phyloP scores from a whole-genome alignment of 2,113 vertebrate species.

The Bathybates hornii region DNA sequence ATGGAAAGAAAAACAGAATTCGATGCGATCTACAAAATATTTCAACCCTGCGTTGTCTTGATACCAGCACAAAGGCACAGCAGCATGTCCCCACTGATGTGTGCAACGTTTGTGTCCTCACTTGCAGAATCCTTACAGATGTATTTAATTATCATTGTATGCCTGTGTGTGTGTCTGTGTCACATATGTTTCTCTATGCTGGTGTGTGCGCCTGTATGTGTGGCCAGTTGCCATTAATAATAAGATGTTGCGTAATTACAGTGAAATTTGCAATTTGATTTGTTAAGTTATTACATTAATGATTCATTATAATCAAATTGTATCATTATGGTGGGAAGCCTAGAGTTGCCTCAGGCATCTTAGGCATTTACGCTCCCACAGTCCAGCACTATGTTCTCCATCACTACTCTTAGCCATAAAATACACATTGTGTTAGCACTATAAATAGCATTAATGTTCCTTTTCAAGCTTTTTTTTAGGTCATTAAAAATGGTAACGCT shows the following conservation, averaged over 20 bases:
- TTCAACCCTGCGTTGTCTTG: not conserved
- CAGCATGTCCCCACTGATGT: not conserved
- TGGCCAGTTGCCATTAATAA: not conserved
- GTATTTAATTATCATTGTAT: not conserved
- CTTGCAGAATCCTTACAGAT: not conserved
- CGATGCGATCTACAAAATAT: not conserved
- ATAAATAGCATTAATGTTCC: not conserved
- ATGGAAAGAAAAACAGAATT: not conserved
- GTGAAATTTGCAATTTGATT: constrained; percentile 2
- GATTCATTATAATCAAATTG: constrained; percentile 29
- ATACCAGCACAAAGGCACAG: not conserved
- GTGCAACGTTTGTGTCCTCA: not conserved
- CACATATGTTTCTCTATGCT: not conserved
- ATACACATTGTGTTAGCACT: not conserved
- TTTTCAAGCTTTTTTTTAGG: not conserved
- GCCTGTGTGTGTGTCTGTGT: not conserved
- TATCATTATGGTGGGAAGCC: constrained; percentile 7
- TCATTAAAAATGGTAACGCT: not conserved
- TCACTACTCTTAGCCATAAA: not conserved
- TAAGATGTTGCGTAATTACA: not conserved
- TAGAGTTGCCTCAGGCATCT: constrained; percentile 11
- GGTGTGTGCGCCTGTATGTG: not conserved
- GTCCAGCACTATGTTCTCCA: not conserved
- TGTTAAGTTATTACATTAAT: constrained; percentile 17
- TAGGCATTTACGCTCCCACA: not conserved